Percentiles rank a stretch among this genome's conserved stretches.
Evolutionary conservation across 2,888 invertebrate genomes (phyloP).

Genomic region (Timandra comae): DNA sequence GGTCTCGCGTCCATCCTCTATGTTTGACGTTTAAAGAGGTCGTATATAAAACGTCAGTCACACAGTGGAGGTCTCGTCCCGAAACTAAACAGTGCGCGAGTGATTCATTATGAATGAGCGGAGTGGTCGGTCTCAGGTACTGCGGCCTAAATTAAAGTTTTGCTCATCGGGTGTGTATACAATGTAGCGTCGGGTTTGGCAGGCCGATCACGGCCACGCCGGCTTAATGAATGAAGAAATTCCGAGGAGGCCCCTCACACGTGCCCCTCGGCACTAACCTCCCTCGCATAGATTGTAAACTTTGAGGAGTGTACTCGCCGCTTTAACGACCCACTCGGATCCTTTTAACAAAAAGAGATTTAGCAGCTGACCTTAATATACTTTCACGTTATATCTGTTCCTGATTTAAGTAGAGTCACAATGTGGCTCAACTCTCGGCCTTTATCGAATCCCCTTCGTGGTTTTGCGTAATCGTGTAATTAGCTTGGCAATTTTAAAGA

Average conservation of each 20-base stretch:
- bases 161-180: conserved; percentile 54
- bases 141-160: conserved; percentile 67
- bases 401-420: conserved; percentile 25
- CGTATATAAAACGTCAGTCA: conserved; percentile 57
- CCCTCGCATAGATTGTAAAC: conserved; percentile 55
- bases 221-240: conserved; percentile 74
- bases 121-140: conserved; percentile 50
- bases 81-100: conserved; percentile 56
- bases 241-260: conserved; percentile 52
- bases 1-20: conserved; percentile 26
- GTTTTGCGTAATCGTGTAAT: conserved; percentile 55
- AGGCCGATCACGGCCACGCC: conserved; percentile 59
- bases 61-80: conserved; percentile 40
- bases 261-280: conserved; percentile 37
- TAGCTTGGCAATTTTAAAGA: conserved; percentile 71
- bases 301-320: conserved; percentile 29
- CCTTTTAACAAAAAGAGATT: conserved; percentile 13
- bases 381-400: conserved; percentile 6
- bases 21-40: conserved; percentile 29
- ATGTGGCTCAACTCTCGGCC: conserved; percentile 26
- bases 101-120: conserved; percentile 59
- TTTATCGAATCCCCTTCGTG: conserved; percentile 42
- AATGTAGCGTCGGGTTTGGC: conserved; percentile 49
- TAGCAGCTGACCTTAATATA: conserved; percentile 4
- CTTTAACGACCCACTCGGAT: conserved; percentile 20